A percentile compares a stretch with the other conserved stretches of the same genome.
Conservation (phyloP, 2,888 invertebrate genomes). For the Macrosiphum euphorbiae region DNA sequence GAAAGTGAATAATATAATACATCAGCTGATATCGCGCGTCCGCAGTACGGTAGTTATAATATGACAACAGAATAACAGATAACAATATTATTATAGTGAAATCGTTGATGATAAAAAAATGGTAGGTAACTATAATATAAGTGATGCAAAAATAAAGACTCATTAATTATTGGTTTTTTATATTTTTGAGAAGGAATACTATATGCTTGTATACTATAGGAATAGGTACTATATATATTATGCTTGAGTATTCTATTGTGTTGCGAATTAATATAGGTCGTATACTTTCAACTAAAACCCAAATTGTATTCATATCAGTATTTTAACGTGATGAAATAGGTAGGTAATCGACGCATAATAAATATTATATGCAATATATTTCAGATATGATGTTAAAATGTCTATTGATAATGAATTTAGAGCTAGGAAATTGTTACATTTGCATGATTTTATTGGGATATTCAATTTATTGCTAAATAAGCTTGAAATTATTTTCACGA, state of each 20-base stretch:
- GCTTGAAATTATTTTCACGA: no score
- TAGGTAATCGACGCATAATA: no score
- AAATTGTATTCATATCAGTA: background rate
- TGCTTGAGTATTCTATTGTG: no score
- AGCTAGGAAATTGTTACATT: no score
- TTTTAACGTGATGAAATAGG: background rate
- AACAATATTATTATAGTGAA: background rate
- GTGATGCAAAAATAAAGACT: background rate
- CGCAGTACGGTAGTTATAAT: background rate
- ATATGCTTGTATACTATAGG: no score
- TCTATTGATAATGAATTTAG: background rate
- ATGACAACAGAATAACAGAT: background rate
- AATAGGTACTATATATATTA: no score
- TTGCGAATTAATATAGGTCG: background rate
- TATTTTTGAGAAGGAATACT: background rate
- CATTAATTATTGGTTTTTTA: background rate
- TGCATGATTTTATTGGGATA: no score
- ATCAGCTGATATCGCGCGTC: background rate
- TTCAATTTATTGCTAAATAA: no score
- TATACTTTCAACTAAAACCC: background rate
- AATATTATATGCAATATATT: background rate
- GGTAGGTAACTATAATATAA: no score
- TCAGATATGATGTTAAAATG: background rate
- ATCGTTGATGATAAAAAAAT: background rate
- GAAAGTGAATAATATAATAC: background rate